Base-by-base conservation (phyloP, 92 coral and sea anemone genomes). In the Heliopora coerulea region DNA sequence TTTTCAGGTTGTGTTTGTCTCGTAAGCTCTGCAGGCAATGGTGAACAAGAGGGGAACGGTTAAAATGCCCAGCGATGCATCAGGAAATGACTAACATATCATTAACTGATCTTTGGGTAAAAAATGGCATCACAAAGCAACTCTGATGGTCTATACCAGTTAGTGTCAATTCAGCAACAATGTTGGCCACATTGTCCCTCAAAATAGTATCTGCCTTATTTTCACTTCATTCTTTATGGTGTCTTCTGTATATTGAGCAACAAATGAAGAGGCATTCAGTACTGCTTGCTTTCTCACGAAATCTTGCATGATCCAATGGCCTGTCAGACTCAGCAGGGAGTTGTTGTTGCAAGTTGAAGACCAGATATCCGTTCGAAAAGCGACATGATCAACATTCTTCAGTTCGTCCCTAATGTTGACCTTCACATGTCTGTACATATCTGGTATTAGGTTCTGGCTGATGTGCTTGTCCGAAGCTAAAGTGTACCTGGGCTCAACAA, bases 211-310 rank as follows among this genome's bases (percentile, higher is more conserved):
- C 33, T 8, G 26, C 65, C 26, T 59, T 32, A 59, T 59, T 59
- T 24, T 59, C 2, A 59, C 8, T 59, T 21, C 65, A 21, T 59
- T 28, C 6, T 59, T 59, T 3, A 59, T 59, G 65, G 65, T 32
- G 2, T 59, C 65, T 24, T 28, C 65, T 59, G 65, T 59, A 29
- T 59, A 32, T 21, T 59, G 65, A 24, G 30, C 65, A 59, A 59
- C 65, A 29, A 59, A 59, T 59, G 65, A 59, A 59, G 65, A 59
- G 18, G 65, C 65, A 59, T 59, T n/a, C n/a, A n/a, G n/a, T 59
- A 59, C 65, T 29, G 33, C 10, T 9, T 14, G n/a, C 24, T 59
- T 59, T n/a, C 65, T 24, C 18, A 59, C n/a, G 65, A 59, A 59
- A 59, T 59, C 65, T 21, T 59, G 3, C 18, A 4, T n/a, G 35